Evolutionary conservation across 2,797 vertebrate genomes (phyloP).

Genomic region (Trachurus trachurus): DNA sequence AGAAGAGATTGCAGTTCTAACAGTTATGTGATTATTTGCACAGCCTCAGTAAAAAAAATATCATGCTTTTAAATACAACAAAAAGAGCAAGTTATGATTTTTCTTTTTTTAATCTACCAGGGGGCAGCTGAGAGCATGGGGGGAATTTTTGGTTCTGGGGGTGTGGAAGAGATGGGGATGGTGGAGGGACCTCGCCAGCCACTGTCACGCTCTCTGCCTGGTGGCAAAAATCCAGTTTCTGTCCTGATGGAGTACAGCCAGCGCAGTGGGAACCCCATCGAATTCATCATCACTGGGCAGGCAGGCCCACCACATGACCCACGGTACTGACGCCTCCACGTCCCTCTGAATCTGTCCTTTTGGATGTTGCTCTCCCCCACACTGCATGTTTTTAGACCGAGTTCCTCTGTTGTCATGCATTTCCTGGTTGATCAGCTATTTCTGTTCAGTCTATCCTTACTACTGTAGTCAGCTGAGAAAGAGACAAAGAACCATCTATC

Average conservation of each 20-base stretch:
- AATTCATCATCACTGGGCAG: constrained; percentile 94
- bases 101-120: constrained; percentile 43
- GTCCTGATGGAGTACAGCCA: constrained; percentile 95
- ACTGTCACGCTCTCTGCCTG: constrained; percentile 85
- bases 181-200: constrained; percentile 77
- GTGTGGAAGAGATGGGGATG: constrained; percentile 34
- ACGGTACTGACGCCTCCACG: constrained; percentile 83
- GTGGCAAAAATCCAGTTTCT: constrained; percentile 95
- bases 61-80: background rate
- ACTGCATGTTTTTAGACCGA: background rate
- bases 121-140: constrained; percentile 48
- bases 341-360: constrained; percentile 26
- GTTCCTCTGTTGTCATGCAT: constrained; percentile 9
- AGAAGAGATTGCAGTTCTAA: background rate
- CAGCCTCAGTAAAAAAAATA: background rate
- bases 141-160: constrained; percentile 25
- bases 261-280: constrained; percentile 90
- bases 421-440: constrained; percentile 38
- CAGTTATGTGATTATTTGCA: background rate
- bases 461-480: constrained; percentile 61
- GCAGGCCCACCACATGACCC: constrained; percentile 97
- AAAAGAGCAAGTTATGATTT: background rate
- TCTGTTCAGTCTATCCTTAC: constrained; percentile 40
- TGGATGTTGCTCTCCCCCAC: constrained; percentile 2
- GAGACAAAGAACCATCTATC: constrained; percentile 41